Conservation (phyloP, 2,797 vertebrate genomes). For the Pangasius djambal region DNA sequence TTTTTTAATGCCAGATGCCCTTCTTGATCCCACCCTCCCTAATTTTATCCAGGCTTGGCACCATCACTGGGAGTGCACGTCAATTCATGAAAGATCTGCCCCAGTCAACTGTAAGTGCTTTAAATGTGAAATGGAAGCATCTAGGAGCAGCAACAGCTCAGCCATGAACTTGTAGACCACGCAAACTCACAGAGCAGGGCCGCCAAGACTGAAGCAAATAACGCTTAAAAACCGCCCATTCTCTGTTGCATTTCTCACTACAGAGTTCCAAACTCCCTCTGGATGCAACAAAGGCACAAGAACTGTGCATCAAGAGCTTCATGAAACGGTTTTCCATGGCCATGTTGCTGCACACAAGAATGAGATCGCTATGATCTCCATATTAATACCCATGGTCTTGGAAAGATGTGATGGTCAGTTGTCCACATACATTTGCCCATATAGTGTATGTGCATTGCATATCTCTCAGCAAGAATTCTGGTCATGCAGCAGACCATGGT, state of each 20-base stretch:
- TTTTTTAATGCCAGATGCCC: no score
- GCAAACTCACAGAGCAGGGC: neutral
- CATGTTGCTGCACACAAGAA: neutral
- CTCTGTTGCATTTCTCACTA: neutral
- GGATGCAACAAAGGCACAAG: neutral
- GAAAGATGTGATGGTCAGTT: neutral
- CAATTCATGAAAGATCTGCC: neutral
- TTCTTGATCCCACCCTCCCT: no score
- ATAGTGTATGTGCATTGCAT: neutral
- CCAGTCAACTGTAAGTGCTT: neutral
- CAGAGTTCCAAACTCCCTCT: neutral
- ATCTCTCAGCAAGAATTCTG: neutral
- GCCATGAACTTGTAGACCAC: neutral
- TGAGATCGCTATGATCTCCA: neutral
- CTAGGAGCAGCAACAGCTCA: neutral
- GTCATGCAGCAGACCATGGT: neutral
- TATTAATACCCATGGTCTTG: neutral
- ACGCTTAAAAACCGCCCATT: no score
- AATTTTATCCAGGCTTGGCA: no score
- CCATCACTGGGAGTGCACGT: no score
- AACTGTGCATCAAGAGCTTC: neutral
- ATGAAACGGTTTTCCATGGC: neutral
- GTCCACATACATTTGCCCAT: neutral
- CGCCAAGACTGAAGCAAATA: neutral
- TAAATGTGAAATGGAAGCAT: neutral